Conservation (phyloP, 1,140 invertebrate genomes). For the Meloidogyne floridensis region DNA sequence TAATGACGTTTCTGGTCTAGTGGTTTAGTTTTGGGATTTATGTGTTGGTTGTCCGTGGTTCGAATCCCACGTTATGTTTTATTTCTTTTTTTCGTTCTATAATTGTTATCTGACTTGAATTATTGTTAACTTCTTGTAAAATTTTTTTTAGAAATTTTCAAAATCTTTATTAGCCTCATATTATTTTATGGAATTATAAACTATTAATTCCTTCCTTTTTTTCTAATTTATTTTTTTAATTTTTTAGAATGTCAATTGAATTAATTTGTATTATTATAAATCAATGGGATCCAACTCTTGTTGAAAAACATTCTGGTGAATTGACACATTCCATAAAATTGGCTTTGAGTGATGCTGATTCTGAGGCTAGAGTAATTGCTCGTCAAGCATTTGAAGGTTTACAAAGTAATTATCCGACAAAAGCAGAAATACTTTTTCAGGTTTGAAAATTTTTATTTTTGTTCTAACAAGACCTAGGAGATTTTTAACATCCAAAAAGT, state of each 20-base stretch:
- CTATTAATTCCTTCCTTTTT: not conserved
- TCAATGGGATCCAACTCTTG: conserved; percentile 78
- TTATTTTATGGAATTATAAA: too few relatives aligned
- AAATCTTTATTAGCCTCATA: too few relatives aligned
- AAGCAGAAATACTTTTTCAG: conserved; percentile 81
- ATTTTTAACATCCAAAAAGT: too few relatives aligned
- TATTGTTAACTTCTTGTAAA: not conserved
- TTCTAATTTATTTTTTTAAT: not conserved
- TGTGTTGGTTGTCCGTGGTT: too few relatives aligned
- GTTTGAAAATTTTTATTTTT: conserved; percentile 28
- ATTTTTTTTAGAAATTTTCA: too few relatives aligned
- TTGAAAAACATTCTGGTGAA: conserved; percentile 79
- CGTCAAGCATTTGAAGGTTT: conserved; percentile 82
- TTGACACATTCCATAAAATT: conserved; percentile 84
- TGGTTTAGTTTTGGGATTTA: too few relatives aligned
- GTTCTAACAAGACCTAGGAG: too few relatives aligned
- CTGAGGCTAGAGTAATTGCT: conserved; percentile 75
- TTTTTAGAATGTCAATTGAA: conserved; percentile 26
- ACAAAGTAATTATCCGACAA: conserved; percentile 83
- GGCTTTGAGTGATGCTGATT: conserved; percentile 87
- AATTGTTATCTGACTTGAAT: conserved; percentile 18
- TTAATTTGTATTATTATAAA: conserved; percentile 81
- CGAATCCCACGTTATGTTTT: too few relatives aligned
- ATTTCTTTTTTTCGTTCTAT: conserved; percentile 73
- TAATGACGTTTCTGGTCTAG: too few relatives aligned